Percentiles rank a stretch among this genome's conserved stretches.
phyloP scores from a whole-genome alignment of 2,113 vertebrate species.

The Daubentonia madagascariensis region DNA sequence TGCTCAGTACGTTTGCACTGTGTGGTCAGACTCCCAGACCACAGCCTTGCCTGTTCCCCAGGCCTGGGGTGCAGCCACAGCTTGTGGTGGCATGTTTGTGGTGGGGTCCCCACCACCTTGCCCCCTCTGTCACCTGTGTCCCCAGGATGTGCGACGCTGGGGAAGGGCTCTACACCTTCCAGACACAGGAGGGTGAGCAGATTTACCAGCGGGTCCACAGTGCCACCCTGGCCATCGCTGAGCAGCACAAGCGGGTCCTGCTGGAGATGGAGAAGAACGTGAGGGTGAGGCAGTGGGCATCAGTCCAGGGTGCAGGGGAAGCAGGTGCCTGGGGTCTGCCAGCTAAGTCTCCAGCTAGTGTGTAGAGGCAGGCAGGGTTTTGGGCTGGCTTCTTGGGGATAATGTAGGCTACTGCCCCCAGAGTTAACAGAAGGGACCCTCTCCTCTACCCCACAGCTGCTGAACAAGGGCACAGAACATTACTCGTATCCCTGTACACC shows the following conservation, averaged over 20 bases:
- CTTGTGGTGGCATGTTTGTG: accelerated
- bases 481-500: constrained; percentile 94
- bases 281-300: constrained; percentile 85
- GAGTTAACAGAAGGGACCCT: not conserved
- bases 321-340: accelerated
- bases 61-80: not conserved
- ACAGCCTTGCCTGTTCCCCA: not conserved
- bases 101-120: not conserved
- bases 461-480: constrained; percentile 90
- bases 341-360: not conserved
- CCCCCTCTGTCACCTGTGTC: not conserved
- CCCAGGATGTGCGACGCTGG: constrained; percentile 95
- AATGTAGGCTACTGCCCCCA: not conserved
- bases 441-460: constrained; percentile 80
- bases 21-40: not conserved
- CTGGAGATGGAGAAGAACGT: constrained; percentile 96
- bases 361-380: not conserved
- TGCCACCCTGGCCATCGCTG: constrained; percentile 93
- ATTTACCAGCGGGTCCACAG: constrained; percentile 98
- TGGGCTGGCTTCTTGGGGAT: not conserved
- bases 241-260: constrained; percentile 95
- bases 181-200: constrained; percentile 96
- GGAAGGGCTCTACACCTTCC: constrained; percentile 98
- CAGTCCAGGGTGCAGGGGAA: not conserved
- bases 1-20: accelerated